phyloP scores from a whole-genome alignment of 2,797 vertebrate species.

The Scomberomorus guttatus region DNA sequence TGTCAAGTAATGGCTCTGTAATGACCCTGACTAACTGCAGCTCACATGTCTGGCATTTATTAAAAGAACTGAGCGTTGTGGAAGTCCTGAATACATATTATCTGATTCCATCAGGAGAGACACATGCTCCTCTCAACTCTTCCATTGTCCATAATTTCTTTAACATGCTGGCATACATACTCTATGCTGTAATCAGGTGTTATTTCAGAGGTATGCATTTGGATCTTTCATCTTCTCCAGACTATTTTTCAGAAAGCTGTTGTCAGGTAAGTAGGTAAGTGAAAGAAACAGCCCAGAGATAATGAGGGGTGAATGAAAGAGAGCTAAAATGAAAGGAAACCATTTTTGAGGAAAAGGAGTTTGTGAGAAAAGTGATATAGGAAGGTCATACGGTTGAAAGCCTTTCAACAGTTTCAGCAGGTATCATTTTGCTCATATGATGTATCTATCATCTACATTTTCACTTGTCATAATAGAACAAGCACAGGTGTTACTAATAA shows the following conservation, averaged over 20 bases:
- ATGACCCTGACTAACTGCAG: slow-evolving; percentile 66
- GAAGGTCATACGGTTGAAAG: neutral
- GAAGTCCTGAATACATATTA: slow-evolving; percentile 52
- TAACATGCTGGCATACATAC: slow-evolving; percentile 30
- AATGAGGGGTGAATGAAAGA: slow-evolving; percentile 30
- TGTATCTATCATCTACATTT: neutral
- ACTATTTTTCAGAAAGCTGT: slow-evolving; percentile 26
- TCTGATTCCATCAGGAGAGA: slow-evolving; percentile 46
- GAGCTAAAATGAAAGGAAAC: slow-evolving; percentile 30
- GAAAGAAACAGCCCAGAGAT: slow-evolving; percentile 31
- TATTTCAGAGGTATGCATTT: slow-evolving; percentile 26
- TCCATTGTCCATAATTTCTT: slow-evolving; percentile 20
- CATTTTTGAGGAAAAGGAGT: neutral
- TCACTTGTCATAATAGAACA: no score
- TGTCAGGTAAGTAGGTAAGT: slow-evolving; percentile 9
- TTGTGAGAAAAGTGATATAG: neutral
- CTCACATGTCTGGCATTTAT: slow-evolving; percentile 72
- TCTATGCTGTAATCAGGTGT: slow-evolving; percentile 7
- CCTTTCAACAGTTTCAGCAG: slow-evolving; percentile 10
- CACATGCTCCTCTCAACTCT: slow-evolving; percentile 41
- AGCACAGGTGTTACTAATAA: no score
- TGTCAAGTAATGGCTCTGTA: slow-evolving; percentile 70
- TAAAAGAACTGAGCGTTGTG: slow-evolving; percentile 45
- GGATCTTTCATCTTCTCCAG: slow-evolving; percentile 47
- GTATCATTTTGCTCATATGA: neutral